These are phyloP conservation scores for Calvadosia cruxmelitensis DNA, from an alignment of 30 jellyfish, hydroid and myxozoan species.

Conservation along the genomic window DNA sequence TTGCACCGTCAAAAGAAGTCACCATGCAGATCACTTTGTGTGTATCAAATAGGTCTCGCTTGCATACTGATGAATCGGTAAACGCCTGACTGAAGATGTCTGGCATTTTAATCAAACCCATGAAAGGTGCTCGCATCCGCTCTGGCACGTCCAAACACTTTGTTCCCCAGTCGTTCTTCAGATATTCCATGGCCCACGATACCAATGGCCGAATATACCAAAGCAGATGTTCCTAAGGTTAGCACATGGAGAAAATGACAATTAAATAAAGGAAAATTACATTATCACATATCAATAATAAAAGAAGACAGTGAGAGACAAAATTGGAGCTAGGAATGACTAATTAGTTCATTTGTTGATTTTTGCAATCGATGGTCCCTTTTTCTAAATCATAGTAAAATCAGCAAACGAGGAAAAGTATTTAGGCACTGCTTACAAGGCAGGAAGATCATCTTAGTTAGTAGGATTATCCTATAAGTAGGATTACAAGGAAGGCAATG, in stretches of 20 bases:
- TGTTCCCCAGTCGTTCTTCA: constrained; percentile 62
- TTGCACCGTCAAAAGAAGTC: constrained; percentile 42
- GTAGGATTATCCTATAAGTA: too few relatives aligned
- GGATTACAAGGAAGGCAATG: too few relatives aligned
- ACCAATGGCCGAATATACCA: constrained; percentile 55
- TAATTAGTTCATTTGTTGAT: too few relatives aligned
- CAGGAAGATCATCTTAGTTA: too few relatives aligned
- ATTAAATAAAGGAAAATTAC: not conserved
- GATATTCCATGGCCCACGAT: constrained; percentile 71
- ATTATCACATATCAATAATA: too few relatives aligned
- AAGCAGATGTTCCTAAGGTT: constrained; percentile 50
- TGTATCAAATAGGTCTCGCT: constrained; percentile 23
- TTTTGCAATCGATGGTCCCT: too few relatives aligned
- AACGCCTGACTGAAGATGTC: constrained; percentile 27
- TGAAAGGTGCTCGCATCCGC: constrained; percentile 85
- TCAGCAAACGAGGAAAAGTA: too few relatives aligned
- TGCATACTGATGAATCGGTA: constrained; percentile 34
- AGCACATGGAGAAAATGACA: too few relatives aligned
- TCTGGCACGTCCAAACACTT: constrained; percentile 58
- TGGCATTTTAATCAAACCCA: constrained; percentile 76
- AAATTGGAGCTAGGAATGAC: too few relatives aligned
- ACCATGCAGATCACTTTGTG: constrained; percentile 52
- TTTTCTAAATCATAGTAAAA: too few relatives aligned
- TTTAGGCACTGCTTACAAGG: too few relatives aligned
- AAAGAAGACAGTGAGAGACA: too few relatives aligned